Evolutionary conservation across 2,797 vertebrate species (phyloP), one percentile per base, ranked within the genome.

Genomic region (Spizella passerina): DNA sequence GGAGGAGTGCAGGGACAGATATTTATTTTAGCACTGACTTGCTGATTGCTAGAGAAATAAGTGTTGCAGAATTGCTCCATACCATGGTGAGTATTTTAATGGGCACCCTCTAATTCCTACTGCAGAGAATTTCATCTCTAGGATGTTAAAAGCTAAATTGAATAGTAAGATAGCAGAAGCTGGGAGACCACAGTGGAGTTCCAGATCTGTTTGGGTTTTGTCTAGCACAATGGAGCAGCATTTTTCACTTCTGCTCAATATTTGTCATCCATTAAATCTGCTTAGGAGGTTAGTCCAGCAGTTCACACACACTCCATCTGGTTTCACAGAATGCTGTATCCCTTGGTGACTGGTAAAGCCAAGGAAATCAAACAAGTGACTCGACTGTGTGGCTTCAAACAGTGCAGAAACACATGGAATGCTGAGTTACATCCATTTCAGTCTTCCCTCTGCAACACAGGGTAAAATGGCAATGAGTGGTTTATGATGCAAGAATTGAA

Each of bases 201-300:
- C 38, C 82, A 92, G 81, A 82, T 72, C 83, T 57, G 41, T 50
- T 90, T 84, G 56, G 61, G 53, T 64, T 96, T 91, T 69, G 59
- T 44, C 77, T 92, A 43, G 56, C 90, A 85, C 81, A 80, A 56
- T 4, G 15, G 68, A 92, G 57, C 70, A 77, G 70, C 68, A 44
- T 85, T 94, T 90, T 86, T 92, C 75, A 87, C 43, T 89, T 86
- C 68, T 71, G 84, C 43, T 91, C 86, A 80, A 6, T 88, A 81
- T 92, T 93, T 91, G 76, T 49, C 82, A 88, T 76, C 79, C 82
- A 79, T 91, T 88, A 83, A 81, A 94, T 86, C 87, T 90, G 76
- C 55, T 93, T 75, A 71, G 85, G 66, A 94, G 63, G 87, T 77
- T 82, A 70, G 73, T 81, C 72, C 66, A 6, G 68, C 73, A 86